These are phyloP conservation scores for Anguilla pacifica DNA, from an alignment of 2,797 vertebrate species.

Conservation along the genomic window DNA sequence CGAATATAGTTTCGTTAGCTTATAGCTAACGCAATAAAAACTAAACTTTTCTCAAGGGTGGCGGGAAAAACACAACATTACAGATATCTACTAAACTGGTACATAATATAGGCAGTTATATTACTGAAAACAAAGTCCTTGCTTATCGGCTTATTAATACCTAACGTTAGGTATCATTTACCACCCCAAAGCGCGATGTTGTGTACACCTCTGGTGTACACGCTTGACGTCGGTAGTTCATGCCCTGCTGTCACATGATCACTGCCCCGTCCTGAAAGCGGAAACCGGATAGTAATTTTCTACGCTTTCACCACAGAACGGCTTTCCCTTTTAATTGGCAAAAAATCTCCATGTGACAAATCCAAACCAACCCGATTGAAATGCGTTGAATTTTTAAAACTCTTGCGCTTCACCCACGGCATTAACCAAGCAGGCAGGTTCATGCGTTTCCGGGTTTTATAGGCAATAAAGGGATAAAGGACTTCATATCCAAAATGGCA, in stretches of 20 bases:
- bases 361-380: not conserved
- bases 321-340: slow-evolving; percentile 1
- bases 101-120: not conserved
- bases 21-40: not conserved
- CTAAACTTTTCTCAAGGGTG: not conserved
- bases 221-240: no score
- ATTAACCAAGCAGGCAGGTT: not conserved
- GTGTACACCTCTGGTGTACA: slow-evolving; percentile 65
- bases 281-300: not conserved
- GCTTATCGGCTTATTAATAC: slow-evolving; percentile 22
- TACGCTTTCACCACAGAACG: not conserved
- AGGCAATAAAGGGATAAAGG: not conserved
- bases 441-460: not conserved
- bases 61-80: no score
- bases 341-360: not conserved
- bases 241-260: slow-evolving; percentile 40
- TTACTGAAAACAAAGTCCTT: not conserved
- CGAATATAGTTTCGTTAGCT: not conserved
- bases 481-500: slow-evolving; percentile 10
- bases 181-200: slow-evolving; percentile 71
- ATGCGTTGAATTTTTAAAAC: not conserved
- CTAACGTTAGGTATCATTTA: not conserved
- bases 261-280: slow-evolving; percentile 16
- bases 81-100: not conserved
- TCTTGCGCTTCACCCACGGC: not conserved